Percentiles rank a stretch among this genome's conserved stretches.
phyloP scores from a whole-genome alignment of 2,113 vertebrate genomes.

The Pagrus major region DNA sequence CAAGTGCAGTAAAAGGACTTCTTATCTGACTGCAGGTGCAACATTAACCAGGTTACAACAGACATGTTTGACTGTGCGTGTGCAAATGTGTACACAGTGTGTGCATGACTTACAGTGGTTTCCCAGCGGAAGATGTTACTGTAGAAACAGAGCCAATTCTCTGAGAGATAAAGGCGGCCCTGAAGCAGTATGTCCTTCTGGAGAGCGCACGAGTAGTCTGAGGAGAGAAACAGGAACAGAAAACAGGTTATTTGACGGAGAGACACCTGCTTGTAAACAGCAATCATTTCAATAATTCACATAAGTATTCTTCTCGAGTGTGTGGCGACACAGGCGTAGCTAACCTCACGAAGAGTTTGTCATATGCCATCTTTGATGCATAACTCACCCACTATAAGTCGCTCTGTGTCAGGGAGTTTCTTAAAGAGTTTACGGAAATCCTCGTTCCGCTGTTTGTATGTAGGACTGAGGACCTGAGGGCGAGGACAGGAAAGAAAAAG shows the following conservation, averaged over 20 bases:
- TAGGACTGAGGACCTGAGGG: slow-evolving; percentile 91
- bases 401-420: slow-evolving; percentile 90
- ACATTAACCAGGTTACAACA: slow-evolving; percentile 13
- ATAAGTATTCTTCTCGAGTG: neutral
- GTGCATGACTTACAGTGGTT: slow-evolving; percentile 85
- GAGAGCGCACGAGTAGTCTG: slow-evolving; percentile 94
- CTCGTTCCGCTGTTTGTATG: slow-evolving; percentile 93
- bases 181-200: slow-evolving; percentile 94
- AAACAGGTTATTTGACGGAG: neutral
- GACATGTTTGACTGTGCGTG: slow-evolving; percentile 11
- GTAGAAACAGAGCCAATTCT: slow-evolving; percentile 95
- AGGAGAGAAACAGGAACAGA: slow-evolving; percentile 23
- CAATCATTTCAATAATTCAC: neutral
- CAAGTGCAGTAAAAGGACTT: slow-evolving; percentile 23
- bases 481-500: slow-evolving; percentile 2
- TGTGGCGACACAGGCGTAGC: neutral
- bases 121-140: slow-evolving; percentile 97
- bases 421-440: slow-evolving; percentile 94
- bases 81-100: slow-evolving; percentile 32
- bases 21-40: slow-evolving; percentile 43
- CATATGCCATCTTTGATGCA: neutral
- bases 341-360: neutral
- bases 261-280: neutral
- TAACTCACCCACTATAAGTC: slow-evolving; percentile 92
- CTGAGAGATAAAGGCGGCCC: slow-evolving; percentile 91